phyloP scores from a whole-genome alignment of 1,140 invertebrate genomes.

The Steinernema feltiae region DNA sequence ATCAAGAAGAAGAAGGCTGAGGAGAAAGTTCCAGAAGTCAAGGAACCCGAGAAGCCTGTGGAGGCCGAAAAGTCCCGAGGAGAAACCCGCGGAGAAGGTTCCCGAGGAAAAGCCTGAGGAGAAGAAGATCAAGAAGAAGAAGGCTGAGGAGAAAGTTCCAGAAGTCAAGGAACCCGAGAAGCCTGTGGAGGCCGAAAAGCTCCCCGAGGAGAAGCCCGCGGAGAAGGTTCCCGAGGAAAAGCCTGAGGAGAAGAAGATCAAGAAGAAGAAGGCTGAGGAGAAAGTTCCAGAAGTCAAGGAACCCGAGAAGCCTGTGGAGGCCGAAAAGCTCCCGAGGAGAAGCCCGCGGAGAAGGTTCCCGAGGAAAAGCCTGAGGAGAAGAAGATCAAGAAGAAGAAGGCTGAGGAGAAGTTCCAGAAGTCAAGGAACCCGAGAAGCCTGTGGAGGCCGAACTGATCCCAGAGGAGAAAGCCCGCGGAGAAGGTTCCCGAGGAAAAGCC shows the following conservation, averaged over 20 bases:
- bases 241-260: neutral
- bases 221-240: neutral
- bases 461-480: neutral
- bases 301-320: neutral
- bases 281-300: neutral
- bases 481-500: neutral
- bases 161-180: neutral
- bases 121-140: neutral
- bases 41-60: neutral
- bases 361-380: constrained; percentile 15
- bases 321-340: neutral
- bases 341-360: neutral
- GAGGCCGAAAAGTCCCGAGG: neutral
- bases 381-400: neutral
- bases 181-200: neutral
- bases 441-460: neutral
- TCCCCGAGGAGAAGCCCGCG: constrained; percentile 16
- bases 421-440: too few species aligned
- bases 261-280: neutral
- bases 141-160: neutral
- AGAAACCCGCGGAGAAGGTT: constrained; percentile 6
- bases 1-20: constrained; percentile 12
- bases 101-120: neutral
- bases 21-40: neutral
- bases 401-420: neutral